Base-by-base conservation (phyloP, 92 coral and sea anemone species). In the Pocillopora meandrina region DNA sequence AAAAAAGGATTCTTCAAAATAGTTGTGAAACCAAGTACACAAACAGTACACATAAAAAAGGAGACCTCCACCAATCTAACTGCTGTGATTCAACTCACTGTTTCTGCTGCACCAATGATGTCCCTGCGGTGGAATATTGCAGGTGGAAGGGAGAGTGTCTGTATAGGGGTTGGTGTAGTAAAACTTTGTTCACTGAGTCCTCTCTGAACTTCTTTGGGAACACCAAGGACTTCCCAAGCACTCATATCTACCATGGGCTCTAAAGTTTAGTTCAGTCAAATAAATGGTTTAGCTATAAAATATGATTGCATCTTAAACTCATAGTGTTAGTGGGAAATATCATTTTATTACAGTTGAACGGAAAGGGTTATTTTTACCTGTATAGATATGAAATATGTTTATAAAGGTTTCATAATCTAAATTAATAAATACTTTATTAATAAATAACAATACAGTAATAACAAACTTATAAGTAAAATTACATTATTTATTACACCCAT, bases 31-130 rank as follows among this genome's bases (percentile, higher is more conserved):
- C 49, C 7, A 42, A 2, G 49, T 42, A 42, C 3, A 42, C 7
- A 42, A 42, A 42, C 49, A 42, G 1, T 42, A 6, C 4, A 6
- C 49, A 2, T 42, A 42, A 42, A 2, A 59, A 1, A 0, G 1
- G 62, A 16, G 62, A 59, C 62, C 9, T 59, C 62, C 18, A 12
- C 14, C 18, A 59, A 12, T 59, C 13, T 59, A 3, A 12, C 62
- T 12, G 7, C 47, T 12, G 15, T 16, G 31, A 17, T 17, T 23
- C 20, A 47, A 74, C 77, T n/a, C 85, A 96, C 99, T 62, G 99
- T 96, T 87, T 96, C 98, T 26, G 99, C 99, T 42, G 98, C 99
- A 31, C 99, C 99, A 87, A 95, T 91, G 84, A 96, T 92, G 79
- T 96, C 97, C 86, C 91, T 88, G 21, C 87, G 91, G 65, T 93